A percentile compares a stretch with the other conserved stretches of the same genome.
Evolutionary conservation across 2,797 vertebrate species (phyloP).

Genomic region (Myotis pilosus): DNA sequence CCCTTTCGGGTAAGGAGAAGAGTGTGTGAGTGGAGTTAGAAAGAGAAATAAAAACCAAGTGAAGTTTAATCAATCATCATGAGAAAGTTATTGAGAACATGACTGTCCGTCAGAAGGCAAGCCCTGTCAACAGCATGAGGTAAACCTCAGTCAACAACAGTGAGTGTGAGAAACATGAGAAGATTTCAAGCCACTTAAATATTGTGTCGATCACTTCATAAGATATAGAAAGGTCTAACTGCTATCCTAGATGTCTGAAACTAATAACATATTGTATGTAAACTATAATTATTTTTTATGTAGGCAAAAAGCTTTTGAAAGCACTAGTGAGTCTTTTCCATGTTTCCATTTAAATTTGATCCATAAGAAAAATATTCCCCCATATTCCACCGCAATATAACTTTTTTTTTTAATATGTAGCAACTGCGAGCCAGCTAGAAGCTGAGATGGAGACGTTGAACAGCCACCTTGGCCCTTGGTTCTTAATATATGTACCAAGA

Average conservation of each 20-base stretch:
- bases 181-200: neutral
- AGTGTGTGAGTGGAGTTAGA: neutral
- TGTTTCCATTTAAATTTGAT: neutral
- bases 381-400: conserved; percentile 37
- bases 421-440: conserved; percentile 9
- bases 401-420: conserved; percentile 1
- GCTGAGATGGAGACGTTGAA: neutral
- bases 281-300: neutral
- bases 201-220: neutral
- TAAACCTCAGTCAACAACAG: neutral
- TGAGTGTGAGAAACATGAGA: neutral
- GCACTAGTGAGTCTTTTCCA: neutral
- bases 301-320: neutral
- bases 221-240: neutral
- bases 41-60: neutral
- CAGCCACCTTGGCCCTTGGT: conserved; percentile 16
- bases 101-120: neutral
- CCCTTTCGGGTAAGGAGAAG: neutral
- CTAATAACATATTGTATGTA: neutral
- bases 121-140: neutral
- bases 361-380: conserved; percentile 31
- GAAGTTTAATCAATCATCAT: neutral
- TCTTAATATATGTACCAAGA: conserved; percentile 1
- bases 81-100: neutral
- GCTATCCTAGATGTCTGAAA: neutral